Conservation (phyloP, 1,140 invertebrate species). For the Papilio glaucus region DNA sequence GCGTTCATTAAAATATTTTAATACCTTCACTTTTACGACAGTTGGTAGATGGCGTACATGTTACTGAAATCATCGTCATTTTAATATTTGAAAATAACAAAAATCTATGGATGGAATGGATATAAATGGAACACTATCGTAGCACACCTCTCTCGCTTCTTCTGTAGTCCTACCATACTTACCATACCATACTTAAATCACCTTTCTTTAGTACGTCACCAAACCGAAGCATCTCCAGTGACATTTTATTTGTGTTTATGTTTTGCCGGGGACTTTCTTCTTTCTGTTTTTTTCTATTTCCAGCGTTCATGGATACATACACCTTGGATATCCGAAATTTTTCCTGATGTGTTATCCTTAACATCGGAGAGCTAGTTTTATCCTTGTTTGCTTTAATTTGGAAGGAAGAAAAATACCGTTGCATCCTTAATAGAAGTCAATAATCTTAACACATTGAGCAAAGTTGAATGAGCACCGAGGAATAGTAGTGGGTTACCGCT, state of each 20-base stretch:
- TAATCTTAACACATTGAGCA: constrained; percentile 31
- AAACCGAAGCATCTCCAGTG: no score
- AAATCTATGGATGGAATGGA: no score
- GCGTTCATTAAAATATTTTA: constrained; percentile 4
- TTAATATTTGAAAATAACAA: no score
- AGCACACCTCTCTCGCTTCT: no score
- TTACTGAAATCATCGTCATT: neutral
- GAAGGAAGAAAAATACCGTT: neutral
- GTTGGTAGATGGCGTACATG: neutral
- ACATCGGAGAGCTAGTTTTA: neutral
- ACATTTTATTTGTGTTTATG: no score
- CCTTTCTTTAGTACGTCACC: neutral
- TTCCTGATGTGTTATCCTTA: neutral
- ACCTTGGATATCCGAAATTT: neutral
- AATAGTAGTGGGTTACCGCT: constrained; percentile 40
- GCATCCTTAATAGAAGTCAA: neutral
- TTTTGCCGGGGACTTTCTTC: no score
- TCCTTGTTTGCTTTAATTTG: neutral
- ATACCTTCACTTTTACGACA: neutral
- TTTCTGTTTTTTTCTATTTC: neutral
- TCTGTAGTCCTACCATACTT: no score
- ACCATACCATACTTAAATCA: no score
- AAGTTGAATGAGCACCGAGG: constrained; percentile 35
- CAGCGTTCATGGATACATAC: neutral
- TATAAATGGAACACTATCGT: no score